phyloP scores from a whole-genome alignment of 2,113 vertebrate genomes.

The Grus americana region DNA sequence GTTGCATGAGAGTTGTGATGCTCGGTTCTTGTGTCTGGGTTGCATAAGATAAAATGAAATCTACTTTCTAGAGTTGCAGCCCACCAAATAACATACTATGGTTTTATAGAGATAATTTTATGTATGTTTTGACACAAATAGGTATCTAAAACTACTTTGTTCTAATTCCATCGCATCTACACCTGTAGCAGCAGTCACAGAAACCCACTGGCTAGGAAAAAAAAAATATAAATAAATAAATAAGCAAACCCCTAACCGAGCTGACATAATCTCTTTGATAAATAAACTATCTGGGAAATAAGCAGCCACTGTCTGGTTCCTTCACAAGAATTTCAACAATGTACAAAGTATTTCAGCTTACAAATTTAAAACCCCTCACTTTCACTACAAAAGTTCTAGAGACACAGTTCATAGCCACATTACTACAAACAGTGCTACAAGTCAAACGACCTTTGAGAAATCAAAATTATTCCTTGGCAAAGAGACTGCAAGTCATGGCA shows the following conservation, averaged over 20 bases:
- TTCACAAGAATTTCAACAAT: background rate
- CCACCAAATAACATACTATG: background rate
- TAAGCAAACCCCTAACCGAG: background rate
- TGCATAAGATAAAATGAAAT: background rate
- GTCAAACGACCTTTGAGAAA: background rate
- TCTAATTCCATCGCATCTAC: background rate
- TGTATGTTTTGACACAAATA: background rate
- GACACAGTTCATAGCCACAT: background rate
- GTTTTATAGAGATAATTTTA: background rate
- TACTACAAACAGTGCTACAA: background rate
- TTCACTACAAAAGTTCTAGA: background rate
- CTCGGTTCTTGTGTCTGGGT: background rate
- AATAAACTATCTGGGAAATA: background rate
- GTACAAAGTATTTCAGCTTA: background rate
- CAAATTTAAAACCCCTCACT: rapidly evolving
- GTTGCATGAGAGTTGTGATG: background rate
- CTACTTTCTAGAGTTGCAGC: background rate
- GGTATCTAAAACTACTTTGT: background rate
- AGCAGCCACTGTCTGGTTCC: background rate
- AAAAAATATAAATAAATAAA: background rate
- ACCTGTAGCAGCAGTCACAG: background rate
- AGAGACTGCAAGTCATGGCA: background rate
- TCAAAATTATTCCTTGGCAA: background rate
- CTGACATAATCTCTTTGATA: background rate
- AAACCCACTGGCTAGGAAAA: background rate